A percentile compares a stretch with the other conserved stretches of the same genome.
Evolutionary conservation across 1,140 invertebrate species (phyloP).

Genomic region (Globodera rostochiensis): DNA sequence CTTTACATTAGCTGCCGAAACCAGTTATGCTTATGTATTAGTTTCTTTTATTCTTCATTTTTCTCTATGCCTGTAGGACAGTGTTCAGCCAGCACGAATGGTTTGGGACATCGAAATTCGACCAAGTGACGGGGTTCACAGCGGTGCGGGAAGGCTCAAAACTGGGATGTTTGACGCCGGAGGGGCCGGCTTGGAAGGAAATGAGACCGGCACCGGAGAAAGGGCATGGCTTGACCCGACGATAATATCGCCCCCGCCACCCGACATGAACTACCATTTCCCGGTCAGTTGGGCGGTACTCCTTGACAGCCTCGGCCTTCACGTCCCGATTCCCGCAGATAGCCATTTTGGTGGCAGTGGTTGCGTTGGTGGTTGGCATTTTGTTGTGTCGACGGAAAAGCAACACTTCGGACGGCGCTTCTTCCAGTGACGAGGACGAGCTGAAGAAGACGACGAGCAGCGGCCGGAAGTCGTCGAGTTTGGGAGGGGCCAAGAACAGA

Average conservation of each 20-base stretch:
- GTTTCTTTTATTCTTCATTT: no score
- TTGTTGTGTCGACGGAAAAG: constrained; percentile 39
- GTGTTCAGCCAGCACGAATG: constrained; percentile 53
- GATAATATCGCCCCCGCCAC: constrained; percentile 29
- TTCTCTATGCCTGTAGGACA: constrained; percentile 19
- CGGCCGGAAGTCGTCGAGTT: not conserved
- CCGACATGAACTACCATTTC: constrained; percentile 50
- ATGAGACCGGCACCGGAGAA: not conserved
- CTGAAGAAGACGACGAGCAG: not conserved
- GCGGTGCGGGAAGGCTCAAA: not conserved
- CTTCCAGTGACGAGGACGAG: constrained; percentile 16
- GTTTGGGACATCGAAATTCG: constrained; percentile 41
- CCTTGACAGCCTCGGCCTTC: not conserved
- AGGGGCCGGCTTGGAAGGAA: constrained; percentile 18
- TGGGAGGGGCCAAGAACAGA: not conserved
- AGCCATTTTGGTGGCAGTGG: constrained; percentile 42
- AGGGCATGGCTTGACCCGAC: constrained; percentile 11
- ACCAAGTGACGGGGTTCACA: constrained; percentile 26
- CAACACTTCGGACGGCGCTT: constrained; percentile 2
- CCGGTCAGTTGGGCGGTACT: constrained; percentile 21
- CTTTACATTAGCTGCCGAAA: no score
- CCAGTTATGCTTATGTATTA: no score
- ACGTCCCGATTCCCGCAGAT: not conserved
- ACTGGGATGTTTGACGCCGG: constrained; percentile 7
- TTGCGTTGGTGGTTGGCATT: constrained; percentile 39